phyloP scores from a whole-genome alignment of 1,140 invertebrate species.

The Aleiodes sp. region DNA sequence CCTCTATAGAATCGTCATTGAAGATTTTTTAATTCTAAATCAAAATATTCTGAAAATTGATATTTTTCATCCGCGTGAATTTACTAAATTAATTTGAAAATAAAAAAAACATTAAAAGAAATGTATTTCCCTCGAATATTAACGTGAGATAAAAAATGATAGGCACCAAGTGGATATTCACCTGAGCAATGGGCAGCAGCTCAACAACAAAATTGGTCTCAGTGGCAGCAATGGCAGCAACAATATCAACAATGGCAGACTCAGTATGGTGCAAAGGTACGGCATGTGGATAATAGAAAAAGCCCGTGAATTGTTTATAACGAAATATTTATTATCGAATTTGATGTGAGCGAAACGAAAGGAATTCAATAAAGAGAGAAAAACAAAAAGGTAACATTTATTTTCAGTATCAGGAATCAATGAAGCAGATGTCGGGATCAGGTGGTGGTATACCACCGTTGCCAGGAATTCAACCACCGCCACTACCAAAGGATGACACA shows the following conservation, averaged over 20 bases:
- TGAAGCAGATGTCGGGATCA: constrained; percentile 66
- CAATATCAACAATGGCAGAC: constrained; percentile 86
- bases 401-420: constrained; percentile 71
- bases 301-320: not conserved
- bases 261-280: constrained; percentile 82
- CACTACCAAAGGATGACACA: constrained; percentile 58
- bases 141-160: constrained; percentile 32
- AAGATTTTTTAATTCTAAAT: not conserved
- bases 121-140: constrained; percentile 23
- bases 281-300: not conserved
- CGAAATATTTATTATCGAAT: too few species aligned
- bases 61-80: not conserved
- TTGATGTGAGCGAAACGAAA: too few species aligned
- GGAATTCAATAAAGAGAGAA: not conserved
- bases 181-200: constrained; percentile 75
- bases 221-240: constrained; percentile 86
- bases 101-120: not conserved
- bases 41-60: not conserved
- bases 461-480: constrained; percentile 53
- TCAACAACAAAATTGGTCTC: constrained; percentile 83
- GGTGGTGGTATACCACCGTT: constrained; percentile 52
- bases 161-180: constrained; percentile 72
- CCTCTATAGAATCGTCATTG: not conserved
- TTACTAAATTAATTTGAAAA: not conserved
- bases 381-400: constrained; percentile 38